Conservation (phyloP, 2,888 invertebrate genomes). For the Mythimna albipuncta region DNA sequence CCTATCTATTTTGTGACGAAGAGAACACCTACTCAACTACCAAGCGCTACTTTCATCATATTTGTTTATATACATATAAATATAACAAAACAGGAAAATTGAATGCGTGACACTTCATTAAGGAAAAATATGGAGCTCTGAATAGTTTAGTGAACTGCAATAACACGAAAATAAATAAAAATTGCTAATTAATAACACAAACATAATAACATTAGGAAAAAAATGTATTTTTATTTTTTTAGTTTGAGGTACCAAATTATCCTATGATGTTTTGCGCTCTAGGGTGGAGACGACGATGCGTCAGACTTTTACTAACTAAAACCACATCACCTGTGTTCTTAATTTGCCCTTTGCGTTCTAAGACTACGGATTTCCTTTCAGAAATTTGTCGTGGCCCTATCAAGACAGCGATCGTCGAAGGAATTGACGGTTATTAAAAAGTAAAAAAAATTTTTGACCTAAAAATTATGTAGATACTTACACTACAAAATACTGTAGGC, state of each 20-base stretch:
- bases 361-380: too few relatives aligned
- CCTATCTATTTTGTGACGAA: background rate
- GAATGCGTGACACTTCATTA: background rate
- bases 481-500: too few relatives aligned
- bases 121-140: slow-evolving; percentile 3
- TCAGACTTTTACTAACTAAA: too few relatives aligned
- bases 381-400: too few relatives aligned
- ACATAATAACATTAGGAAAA: background rate
- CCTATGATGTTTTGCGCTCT: too few relatives aligned
- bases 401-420: background rate
- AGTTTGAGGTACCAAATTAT: background rate
- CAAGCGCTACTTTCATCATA: background rate
- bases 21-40: background rate
- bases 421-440: background rate
- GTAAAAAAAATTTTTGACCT: too few relatives aligned
- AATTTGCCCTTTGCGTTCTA: too few relatives aligned
- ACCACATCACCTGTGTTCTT: too few relatives aligned
- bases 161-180: background rate
- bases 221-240: background rate
- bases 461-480: too few relatives aligned
- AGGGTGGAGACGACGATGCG: too few relatives aligned
- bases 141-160: slow-evolving; percentile 15
- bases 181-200: background rate
- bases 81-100: slow-evolving; percentile 11
- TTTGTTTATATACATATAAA: background rate